These are phyloP conservation scores for Bombus turneri DNA, from an alignment of 1,140 invertebrate genomes.

Conservation along the genomic window DNA sequence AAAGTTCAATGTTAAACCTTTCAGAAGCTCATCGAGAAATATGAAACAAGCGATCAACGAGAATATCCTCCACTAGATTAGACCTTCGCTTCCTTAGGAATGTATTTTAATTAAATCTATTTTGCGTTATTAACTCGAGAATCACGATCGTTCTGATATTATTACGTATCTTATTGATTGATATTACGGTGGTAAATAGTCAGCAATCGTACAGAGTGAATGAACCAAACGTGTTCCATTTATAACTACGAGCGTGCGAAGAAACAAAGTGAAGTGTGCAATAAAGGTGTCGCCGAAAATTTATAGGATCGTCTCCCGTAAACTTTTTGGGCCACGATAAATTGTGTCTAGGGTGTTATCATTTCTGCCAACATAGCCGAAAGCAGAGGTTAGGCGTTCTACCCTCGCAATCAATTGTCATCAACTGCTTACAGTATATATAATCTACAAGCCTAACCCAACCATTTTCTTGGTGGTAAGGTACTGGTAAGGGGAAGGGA, in stretches of 20 bases:
- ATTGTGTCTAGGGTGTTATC: neutral
- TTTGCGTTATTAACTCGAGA: too few relatives aligned
- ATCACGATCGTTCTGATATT: neutral
- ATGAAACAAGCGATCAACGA: neutral
- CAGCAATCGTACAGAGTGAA: neutral
- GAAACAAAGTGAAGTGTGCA: conserved; percentile 7
- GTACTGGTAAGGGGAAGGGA: too few relatives aligned
- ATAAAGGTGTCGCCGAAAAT: conserved; percentile 31
- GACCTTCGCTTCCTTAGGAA: neutral
- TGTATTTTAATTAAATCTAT: neutral
- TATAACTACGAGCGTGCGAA: neutral
- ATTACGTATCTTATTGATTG: too few relatives aligned
- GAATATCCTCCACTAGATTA: neutral
- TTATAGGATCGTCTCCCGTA: neutral
- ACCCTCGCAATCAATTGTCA: neutral
- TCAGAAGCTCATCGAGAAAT: neutral
- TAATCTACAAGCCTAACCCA: neutral
- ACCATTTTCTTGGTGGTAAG: too few relatives aligned
- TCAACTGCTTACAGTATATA: neutral
- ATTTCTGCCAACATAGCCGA: too few relatives aligned
- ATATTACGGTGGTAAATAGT: neutral
- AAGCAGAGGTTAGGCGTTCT: neutral
- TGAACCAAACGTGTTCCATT: neutral
- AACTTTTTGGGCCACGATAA: neutral
- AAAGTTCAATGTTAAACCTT: neutral